Base-by-base conservation (phyloP, 2,797 vertebrate species). In the Limnodromus scolopaceus region DNA sequence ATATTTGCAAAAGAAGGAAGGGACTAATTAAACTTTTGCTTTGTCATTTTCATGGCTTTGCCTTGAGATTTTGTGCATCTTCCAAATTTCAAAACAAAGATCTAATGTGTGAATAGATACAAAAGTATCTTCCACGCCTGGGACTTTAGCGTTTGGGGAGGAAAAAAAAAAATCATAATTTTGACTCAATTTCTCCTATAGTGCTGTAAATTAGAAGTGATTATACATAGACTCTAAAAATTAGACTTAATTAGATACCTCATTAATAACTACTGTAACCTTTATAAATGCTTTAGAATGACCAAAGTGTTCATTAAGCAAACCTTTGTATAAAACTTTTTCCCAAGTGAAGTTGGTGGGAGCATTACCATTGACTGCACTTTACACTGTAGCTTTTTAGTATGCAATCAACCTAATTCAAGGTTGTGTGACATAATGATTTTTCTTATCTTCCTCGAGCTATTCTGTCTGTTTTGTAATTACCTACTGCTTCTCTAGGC, bases 401-500 rank as follows among this genome's bases (percentile, higher is more conserved):
- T 43, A 10, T 84, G 51, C 89, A 86, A n/a, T 65, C 93, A 92
- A 1, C 24, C 46, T 57, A 76, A 74, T 60, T 90, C 68, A 84
- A 91, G 55, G 68, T 27, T 82, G n/a, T 77, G 83, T 84, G 77
- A 60, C 77, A 89, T 64, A 94, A 89, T 79, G 87, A 92, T 91
- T 95, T 95, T 93, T 79, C 79, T 94, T 90, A 82, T 84, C 93
- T 95, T 96, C 60, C 66, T 80, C 45, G 63, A 79, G 55, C 80
- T 90, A 18, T 84, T 90, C 90, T 93, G 55, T 84, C 81, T 83
- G 74, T 72, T 87, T 92, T 81, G n/a, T 82, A 91, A 95, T 96
- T 95, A 48, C 70, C 43, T 92, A 3, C 58, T 60, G 64, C 63
- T 91, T 79, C 80, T 95, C 25, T 51, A 64, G 80, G 83, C 71